Percentiles rank a stretch among this genome's conserved stretches.
phyloP scores from a whole-genome alignment of 2,797 vertebrate species.

The Poeciliopsis turneri region DNA sequence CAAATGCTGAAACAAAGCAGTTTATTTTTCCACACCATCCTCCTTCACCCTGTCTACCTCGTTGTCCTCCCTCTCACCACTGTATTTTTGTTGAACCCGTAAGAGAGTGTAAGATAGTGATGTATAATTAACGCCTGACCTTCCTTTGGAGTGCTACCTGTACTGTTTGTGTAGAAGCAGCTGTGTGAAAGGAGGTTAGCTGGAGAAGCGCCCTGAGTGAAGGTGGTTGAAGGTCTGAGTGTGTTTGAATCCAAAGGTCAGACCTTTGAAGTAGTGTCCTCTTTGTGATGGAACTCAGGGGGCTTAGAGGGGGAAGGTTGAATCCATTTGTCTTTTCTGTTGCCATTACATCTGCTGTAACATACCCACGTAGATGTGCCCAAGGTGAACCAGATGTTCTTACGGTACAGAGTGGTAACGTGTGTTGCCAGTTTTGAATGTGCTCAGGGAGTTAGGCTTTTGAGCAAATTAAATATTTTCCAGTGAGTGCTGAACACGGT shows the following conservation, averaged over 20 bases:
- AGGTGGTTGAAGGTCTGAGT: slow-evolving; percentile 29
- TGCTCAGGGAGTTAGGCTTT: no score
- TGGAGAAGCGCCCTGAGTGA: slow-evolving; percentile 24
- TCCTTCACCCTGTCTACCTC: slow-evolving; percentile 4
- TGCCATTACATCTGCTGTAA: background rate
- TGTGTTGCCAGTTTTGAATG: background rate
- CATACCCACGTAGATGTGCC: background rate
- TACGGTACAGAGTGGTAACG: background rate
- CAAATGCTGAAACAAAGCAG: slow-evolving; percentile 13
- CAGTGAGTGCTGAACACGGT: background rate
- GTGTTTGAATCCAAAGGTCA: slow-evolving; percentile 40
- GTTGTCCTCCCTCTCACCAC: slow-evolving; percentile 2
- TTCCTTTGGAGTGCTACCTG: slow-evolving; percentile 42
- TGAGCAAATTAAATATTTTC: background rate
- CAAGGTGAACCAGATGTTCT: slow-evolving; percentile 27
- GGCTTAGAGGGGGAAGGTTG: slow-evolving; percentile 21
- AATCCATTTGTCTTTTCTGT: background rate
- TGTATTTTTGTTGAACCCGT: slow-evolving; percentile 7
- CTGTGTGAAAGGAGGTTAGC: slow-evolving; percentile 30
- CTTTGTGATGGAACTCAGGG: slow-evolving; percentile 5
- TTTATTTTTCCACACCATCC: slow-evolving; percentile 16
- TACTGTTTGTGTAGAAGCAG: no score
- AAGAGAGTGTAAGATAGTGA: slow-evolving; percentile 34
- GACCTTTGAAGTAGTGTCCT: slow-evolving; percentile 42
- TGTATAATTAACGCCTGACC: slow-evolving; percentile 72